Evolutionary conservation across 2,797 vertebrate genomes (phyloP).

Genomic region (Alfaro cultratus): DNA sequence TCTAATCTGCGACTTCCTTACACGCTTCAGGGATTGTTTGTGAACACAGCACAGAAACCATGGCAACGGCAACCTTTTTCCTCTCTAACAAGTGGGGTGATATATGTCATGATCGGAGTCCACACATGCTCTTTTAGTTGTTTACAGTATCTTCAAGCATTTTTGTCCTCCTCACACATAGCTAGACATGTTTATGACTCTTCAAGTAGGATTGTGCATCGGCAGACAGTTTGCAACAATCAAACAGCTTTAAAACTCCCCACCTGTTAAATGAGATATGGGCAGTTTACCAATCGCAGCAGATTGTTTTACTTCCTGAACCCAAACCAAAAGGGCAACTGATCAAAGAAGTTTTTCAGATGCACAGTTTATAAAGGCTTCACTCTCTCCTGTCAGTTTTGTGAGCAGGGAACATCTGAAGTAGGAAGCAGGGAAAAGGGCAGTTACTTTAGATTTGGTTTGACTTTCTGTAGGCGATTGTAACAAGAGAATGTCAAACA

Average conservation of each 20-base stretch:
- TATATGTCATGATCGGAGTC: neutral
- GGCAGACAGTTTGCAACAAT: constrained; percentile 4
- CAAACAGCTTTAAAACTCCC: neutral
- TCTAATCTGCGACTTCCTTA: neutral
- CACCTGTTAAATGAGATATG: neutral
- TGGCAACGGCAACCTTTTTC: neutral
- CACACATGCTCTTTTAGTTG: neutral
- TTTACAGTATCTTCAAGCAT: neutral
- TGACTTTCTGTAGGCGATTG: neutral
- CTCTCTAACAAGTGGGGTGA: neutral
- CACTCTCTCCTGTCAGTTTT: neutral
- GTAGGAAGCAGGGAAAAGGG: neutral
- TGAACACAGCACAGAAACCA: neutral
- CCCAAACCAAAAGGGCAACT: neutral
- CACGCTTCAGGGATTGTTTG: neutral
- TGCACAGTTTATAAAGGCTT: neutral
- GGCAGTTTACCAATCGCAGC: neutral
- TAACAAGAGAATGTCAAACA: neutral
- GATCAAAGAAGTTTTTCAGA: neutral
- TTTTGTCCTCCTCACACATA: neutral
- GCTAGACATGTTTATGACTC: neutral
- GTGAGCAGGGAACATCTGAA: neutral
- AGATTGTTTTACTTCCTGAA: neutral
- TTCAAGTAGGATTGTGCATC: neutral
- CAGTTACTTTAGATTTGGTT: neutral